Conservation (phyloP, 2,888 invertebrate genomes). For the Macrosoma leucophasiata region DNA sequence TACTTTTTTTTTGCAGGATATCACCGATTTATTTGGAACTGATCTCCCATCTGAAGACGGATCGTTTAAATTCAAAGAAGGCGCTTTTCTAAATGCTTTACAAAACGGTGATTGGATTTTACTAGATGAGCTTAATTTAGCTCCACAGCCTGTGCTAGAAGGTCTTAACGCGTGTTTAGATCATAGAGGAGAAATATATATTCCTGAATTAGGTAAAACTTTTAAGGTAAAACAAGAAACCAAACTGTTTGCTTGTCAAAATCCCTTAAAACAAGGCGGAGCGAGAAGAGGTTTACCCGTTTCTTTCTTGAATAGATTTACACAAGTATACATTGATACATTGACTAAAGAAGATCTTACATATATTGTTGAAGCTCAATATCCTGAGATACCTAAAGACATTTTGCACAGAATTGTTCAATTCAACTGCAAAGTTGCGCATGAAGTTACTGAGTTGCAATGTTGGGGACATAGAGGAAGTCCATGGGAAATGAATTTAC, state of each 20-base stretch:
- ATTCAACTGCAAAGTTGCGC: constrained; percentile 83
- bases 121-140: constrained; percentile 97
- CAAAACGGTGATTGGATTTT: constrained; percentile 97
- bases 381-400: constrained; percentile 75
- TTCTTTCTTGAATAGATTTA: constrained; percentile 98
- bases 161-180: constrained; percentile 99
- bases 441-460: constrained; percentile 77
- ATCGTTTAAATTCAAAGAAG: constrained; percentile 96
- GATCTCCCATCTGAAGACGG: constrained; percentile 97
- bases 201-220: constrained; percentile 93
- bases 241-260: constrained; percentile 97
- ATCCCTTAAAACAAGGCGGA: constrained; percentile 96
- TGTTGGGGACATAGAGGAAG: constrained; percentile 88
- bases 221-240: constrained; percentile 87
- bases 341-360: constrained; percentile 79
- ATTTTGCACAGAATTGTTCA: constrained; percentile 82
- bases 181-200: constrained; percentile 96
- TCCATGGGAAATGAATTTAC: constrained; percentile 98
- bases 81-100: constrained; percentile 94
- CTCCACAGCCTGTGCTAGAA: constrained; percentile 98
- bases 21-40: constrained; percentile 98
- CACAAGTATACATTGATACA: constrained; percentile 86
- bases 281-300: constrained; percentile 96
- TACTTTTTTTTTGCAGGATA: constrained; percentile 77
- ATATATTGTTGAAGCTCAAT: constrained; percentile 80